phyloP scores from a whole-genome alignment of 92 coral and sea anemone genomes.

The Blastomussa wellsi region DNA sequence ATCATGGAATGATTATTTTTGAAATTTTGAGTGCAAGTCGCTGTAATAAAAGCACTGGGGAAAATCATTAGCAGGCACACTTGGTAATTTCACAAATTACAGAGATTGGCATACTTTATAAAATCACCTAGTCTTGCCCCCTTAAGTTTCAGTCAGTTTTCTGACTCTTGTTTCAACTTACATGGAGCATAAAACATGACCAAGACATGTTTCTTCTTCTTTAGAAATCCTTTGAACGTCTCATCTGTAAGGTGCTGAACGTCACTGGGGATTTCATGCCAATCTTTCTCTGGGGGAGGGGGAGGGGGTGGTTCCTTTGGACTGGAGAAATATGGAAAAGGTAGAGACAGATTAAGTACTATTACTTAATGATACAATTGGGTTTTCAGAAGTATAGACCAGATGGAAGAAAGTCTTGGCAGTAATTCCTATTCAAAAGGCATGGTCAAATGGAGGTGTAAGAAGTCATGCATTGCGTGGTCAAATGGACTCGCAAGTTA shows the following conservation, averaged over 20 bases:
- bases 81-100: no score
- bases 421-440: no score
- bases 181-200: slow-evolving; percentile 99
- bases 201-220: slow-evolving; percentile 94
- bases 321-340: slow-evolving; percentile 34
- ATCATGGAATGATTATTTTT: no score
- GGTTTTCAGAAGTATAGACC: neutral
- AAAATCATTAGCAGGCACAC: no score
- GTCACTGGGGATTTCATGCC: slow-evolving; percentile 87
- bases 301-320: slow-evolving; percentile 99
- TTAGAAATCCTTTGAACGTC: slow-evolving; percentile 81
- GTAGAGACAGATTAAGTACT: neutral
- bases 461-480: no score
- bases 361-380: neutral
- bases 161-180: slow-evolving; percentile 43
- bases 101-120: no score
- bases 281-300: slow-evolving; percentile 93
- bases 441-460: no score
- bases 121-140: no score
- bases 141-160: neutral
- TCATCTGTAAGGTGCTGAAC: slow-evolving; percentile 82
- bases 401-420: no score
- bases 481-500: no score
- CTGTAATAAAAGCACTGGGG: no score
- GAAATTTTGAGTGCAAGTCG: no score